Base-by-base conservation (phyloP, 2,797 vertebrate species). In the Tragelaphus eurycerus region DNA sequence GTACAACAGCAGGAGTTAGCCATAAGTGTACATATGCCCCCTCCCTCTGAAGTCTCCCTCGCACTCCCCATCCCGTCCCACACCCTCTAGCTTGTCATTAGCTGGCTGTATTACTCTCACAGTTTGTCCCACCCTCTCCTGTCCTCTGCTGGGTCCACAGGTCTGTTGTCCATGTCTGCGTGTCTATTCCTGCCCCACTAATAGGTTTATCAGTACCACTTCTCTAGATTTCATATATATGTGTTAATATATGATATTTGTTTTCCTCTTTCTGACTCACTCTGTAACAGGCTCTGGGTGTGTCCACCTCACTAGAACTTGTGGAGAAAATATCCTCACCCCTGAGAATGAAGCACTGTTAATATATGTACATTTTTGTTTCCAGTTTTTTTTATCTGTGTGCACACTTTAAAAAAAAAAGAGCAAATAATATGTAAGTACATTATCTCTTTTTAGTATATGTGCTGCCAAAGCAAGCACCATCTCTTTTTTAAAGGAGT, bases 401-500 rank as follows among this genome's bases (percentile, higher is more conserved):
- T 92, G 29, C 38, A 71, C 4, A 27, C 74, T 71, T 57, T 7
- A 25, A 12, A 16, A 71, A 85, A 57, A 90, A 23, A 48, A 48
- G 46, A 95, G 21, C 31, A 79, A 82, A 76, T 81, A 93, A 86
- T 59, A 79, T 29, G 50, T 21, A 96, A 95, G 57, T 8, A 79
- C 27, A 15, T 74, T 67, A 12, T 76, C 21, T 86, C 71, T 86
- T 93, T 93, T 91, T 79, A 25, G 55, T 85, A 31, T 60, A 34
- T 46, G 38, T 46, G 25, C 55, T 60, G 55, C 83, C 38, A 4
- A 60, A 85, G 83, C 55, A 29, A 90, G 15, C n/a, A 34, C 31
- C 52, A 81, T 74, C 86, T 79, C 82, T 86, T 90, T 87, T 92
- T 85, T 21, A 94, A 94, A 95, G 46, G 5, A 82, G 31, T 81